Conservation (phyloP, 2,113 vertebrate species). For the human (Homo sapiens) region DNA sequence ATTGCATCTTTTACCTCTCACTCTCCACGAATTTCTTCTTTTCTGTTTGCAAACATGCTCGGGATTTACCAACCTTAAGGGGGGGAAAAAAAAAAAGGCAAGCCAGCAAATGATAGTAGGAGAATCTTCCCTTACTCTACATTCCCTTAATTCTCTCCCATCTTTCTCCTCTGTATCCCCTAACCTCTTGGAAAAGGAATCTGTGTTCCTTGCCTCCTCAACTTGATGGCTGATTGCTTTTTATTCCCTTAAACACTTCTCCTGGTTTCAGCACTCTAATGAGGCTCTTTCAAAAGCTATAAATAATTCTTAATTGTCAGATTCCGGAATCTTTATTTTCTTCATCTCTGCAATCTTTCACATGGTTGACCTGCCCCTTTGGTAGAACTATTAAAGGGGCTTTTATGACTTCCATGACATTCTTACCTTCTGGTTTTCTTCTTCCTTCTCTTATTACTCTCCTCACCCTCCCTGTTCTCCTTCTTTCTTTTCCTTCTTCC, state of each 20-base stretch:
- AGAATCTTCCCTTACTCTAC: background rate
- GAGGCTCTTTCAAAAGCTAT: background rate
- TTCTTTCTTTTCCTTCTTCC: background rate
- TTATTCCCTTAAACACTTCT: background rate
- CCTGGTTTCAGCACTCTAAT: background rate
- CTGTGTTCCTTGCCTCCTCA: background rate
- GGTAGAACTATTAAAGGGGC: background rate
- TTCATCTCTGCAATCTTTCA: background rate
- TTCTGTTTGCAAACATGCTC: constrained; percentile 52
- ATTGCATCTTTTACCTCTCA: background rate
- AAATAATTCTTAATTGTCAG: background rate
- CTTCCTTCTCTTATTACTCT: background rate
- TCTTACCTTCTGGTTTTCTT: background rate
- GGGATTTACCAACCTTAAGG: background rate
- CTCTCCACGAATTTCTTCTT: background rate
- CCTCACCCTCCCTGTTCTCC: background rate
- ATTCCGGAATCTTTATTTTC: background rate
- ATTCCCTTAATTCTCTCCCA: background rate
- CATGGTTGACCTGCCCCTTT: background rate
- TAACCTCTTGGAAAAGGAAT: background rate
- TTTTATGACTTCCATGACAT: background rate
- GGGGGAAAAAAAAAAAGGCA: background rate
- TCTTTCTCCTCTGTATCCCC: background rate
- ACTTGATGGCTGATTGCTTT: background rate
- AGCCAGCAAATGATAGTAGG: background rate